phyloP scores from a whole-genome alignment of 2,113 vertebrate genomes.

The Noturus placidus region DNA sequence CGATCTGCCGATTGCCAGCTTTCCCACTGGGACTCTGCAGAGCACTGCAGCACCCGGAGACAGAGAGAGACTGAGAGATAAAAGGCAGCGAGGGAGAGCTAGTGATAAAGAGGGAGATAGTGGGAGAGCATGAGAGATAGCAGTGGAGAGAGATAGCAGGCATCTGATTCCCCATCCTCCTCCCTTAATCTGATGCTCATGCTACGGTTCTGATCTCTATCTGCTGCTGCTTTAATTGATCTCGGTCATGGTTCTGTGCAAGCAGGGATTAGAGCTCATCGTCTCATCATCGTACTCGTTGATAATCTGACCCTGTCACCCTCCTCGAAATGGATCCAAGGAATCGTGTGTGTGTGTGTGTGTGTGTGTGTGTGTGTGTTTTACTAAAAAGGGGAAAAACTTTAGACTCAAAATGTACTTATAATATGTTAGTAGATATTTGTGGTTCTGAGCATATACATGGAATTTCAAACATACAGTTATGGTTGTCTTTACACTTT shows the following conservation, averaged over 20 bases:
- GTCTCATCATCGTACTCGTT: constrained; percentile 66
- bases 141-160: constrained; percentile 26
- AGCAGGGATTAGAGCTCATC: constrained; percentile 77
- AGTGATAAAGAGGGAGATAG: constrained; percentile 34
- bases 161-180: constrained; percentile 49
- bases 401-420: constrained; percentile 40
- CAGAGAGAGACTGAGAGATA: constrained; percentile 20
- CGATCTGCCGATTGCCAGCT: constrained; percentile 69
- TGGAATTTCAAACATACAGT: neutral
- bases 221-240: constrained; percentile 78
- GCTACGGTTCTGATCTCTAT: constrained; percentile 71
- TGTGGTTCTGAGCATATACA: neutral
- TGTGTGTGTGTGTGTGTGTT: constrained; percentile 37
- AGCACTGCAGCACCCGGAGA: constrained; percentile 55
- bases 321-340: constrained; percentile 69
- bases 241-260: constrained; percentile 76
- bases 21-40: constrained; percentile 53
- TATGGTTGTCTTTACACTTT: neutral
- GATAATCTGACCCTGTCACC: constrained; percentile 69
- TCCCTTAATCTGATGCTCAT: constrained; percentile 60
- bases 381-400: constrained; percentile 58
- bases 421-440: neutral
- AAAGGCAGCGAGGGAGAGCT: neutral
- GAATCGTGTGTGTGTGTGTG: constrained; percentile 47
- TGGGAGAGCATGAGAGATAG: constrained; percentile 24